Evolutionary conservation across 2,888 invertebrate genomes (phyloP), one percentile per base, ranked within the genome.

Genomic region (Pyrrhia umbra): DNA sequence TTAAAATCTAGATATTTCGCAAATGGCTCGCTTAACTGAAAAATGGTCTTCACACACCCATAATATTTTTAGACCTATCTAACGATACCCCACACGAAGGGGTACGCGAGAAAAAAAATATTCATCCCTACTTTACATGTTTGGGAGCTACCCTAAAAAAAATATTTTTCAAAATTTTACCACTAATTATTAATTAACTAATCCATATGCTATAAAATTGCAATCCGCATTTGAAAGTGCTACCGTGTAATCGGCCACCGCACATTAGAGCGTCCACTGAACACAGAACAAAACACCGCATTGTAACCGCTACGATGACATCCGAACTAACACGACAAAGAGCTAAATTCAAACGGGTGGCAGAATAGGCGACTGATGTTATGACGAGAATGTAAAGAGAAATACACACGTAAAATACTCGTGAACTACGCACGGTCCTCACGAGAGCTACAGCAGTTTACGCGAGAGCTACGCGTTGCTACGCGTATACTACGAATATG

Each of bases 301-400:
- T 39, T 9, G 60, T 43, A 37, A 74, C 39, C 52, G 49, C 27
- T 34, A 18, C 55, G 57, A 37, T 68, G 61, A 65, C 61, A 59
- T 59, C 43, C 25, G 16, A 56, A 75, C 60, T 68, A 64, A 61
- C 55, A 54, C 49, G n/a, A 58, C 10, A 5, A 20, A 34, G 27
- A 6, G 6, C 43, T 49, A n/a, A 18, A 56, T 59, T 55, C 45
- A 49, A 54, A 37, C 27, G 9, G 16, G 16, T 27, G 27, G 62
- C 21, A 16, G 34, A 50, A 47, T 40, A 46, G 30, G 34, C 30
- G 23, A 47, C 18, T 37, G 21, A 51, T 47, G n/a, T 21, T 40
- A 20, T 40, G 34, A 43, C 9, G 20, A 6, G 27, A 54, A n/a
- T 49, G 37, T 21, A n/a, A 13, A 16, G 18, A 6, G 25, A 6